Base-by-base conservation (phyloP, 2,888 invertebrate species). In the Mythimna impura region DNA sequence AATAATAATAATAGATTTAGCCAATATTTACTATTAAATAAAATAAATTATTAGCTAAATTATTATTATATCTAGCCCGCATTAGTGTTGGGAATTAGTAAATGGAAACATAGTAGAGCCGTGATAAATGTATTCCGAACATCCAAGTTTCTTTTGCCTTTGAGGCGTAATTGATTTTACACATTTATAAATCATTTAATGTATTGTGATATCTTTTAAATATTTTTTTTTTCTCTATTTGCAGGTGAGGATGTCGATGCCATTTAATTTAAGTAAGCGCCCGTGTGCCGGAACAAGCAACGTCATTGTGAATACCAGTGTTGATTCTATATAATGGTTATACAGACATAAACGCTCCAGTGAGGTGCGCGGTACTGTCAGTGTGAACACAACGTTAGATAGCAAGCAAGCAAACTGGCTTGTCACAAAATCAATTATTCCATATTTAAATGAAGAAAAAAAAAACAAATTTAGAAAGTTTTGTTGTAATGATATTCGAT, bases 221-320 rank as follows among this genome's bases (percentile, higher is more conserved):
- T 7, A 47, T 20, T 20, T 17, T 4, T 55, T n/a, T 67, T 77
- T 63, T 80, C 36, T 77, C 17, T 63, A 12, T 92, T 95, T 68
- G 9, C 94, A 96, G 96, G 93, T 95, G 95, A 94, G 93, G 93
- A 94, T 92, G 90, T 93, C 91, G 95, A 95, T 96, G 96, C 96
- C 96, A 96, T 96, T 94, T 96, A 95, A 93, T 92, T 92, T 96
- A 95, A 95, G 94, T 93, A 94, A 93, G 92, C 92, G 94, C 91
- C 92, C 93, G 93, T 89, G 93, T 91, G 94, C 92, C 90, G 92
- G 92, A 91, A 89, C 88, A 90, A 89, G 88, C 88, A 89, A 90
- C 88, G 86, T 87, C 86, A 89, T 89, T 88, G 93, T 91, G 92
- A 91, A 87, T 87, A 91, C 92, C 92, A 93, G 94, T 94, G 94